phyloP scores from a whole-genome alignment of 1,140 invertebrate species.

The Bombus confusus region DNA sequence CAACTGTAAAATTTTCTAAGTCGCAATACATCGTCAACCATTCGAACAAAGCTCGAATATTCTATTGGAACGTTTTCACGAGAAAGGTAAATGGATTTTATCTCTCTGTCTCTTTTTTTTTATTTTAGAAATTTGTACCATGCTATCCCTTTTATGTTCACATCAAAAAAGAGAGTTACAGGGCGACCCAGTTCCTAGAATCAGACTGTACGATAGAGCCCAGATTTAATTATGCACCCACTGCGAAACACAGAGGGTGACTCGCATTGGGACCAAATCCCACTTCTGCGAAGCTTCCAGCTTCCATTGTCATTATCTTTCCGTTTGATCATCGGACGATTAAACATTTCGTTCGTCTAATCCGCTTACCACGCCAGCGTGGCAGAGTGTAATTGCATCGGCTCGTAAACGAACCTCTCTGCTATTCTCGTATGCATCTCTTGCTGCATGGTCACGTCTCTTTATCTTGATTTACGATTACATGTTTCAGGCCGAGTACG shows the following conservation, averaged over 20 bases:
- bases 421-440: not conserved
- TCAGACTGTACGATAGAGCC: not conserved
- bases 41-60: no score
- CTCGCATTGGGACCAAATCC: constrained; percentile 39
- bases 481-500: no score
- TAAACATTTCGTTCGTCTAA: constrained; percentile 67
- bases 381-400: constrained; percentile 54
- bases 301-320: constrained; percentile 60
- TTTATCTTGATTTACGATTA: constrained; percentile 27
- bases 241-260: constrained; percentile 36
- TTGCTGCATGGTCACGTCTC: not conserved
- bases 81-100: not conserved
- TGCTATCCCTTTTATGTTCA: no score
- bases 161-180: not conserved
- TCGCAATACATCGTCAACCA: no score
- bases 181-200: not conserved
- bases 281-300: constrained; percentile 35
- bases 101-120: no score
- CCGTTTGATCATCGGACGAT: constrained; percentile 61
- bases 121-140: no score
- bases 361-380: constrained; percentile 51
- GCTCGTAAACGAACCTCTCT: constrained; percentile 29
- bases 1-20: no score
- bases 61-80: not conserved
- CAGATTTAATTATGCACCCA: constrained; percentile 52